Evolutionary conservation across 1,140 invertebrate genomes (phyloP), one percentile per base, ranked within the genome.

Genomic region (Lucilia cuprina): DNA sequence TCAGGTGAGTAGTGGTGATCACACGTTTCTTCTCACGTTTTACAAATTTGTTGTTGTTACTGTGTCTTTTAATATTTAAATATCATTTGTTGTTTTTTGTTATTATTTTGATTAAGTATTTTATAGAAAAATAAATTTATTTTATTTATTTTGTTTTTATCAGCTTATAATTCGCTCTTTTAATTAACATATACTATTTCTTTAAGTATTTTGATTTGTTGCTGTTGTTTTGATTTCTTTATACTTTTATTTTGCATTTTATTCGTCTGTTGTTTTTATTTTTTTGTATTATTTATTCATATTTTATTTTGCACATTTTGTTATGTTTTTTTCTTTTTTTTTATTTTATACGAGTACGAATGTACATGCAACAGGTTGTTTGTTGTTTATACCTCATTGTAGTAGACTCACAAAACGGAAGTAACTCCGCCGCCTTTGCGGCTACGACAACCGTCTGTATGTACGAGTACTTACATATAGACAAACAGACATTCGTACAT

Each of bases 381-480:
- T 80, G n/a, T n/a, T 41, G 34, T 75, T 35, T 9, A 10, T 35
- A 47, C 35, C 34, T 19, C 47, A 49, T 49, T 78, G 75, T 78
- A 30, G 82, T 35, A 82, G 50, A 70, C 82, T 30, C 34, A 82
- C 25, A 84, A 84, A 85, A 85, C 84, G 84, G 84, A 85, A 85
- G 84, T 85, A 85, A 85, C 84, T 85, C 75, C 84, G 84, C 84
- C 84, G 84, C 84, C 84, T 85, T 85, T 80, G 84, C 84, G 84
- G 84, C 84, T 85, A 75, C 82, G 82, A 85, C 74, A 55, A 82
- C 50, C 77, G 77, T 60, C 65, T 74, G 65, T 70, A 41, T 41
- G 65, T 70, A 70, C 10, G 65, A 34, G n/a, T 41, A 47, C 17
- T 70, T 70, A 65, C 14, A 17, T 7, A 65, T 65, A n/a, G 14